A percentile compares a stretch with the other conserved stretches of the same genome.
Evolutionary conservation across 2,113 vertebrate genomes (phyloP).

Genomic region (Struthio camelus): DNA sequence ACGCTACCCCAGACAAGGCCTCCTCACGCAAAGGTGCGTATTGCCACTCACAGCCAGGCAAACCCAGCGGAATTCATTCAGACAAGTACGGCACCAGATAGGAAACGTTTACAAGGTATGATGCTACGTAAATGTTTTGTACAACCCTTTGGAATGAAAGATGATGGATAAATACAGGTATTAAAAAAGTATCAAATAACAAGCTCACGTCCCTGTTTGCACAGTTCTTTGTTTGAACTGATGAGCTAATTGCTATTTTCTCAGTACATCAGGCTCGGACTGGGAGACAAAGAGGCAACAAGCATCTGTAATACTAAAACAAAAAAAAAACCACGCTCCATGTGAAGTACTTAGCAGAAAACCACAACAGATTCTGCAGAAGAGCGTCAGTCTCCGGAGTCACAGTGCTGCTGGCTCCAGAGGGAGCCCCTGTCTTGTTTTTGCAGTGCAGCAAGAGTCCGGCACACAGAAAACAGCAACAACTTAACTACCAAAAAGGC

Average conservation of each 20-base stretch:
- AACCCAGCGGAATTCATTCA: not conserved
- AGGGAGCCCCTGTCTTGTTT: slow-evolving; percentile 61
- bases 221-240: not conserved
- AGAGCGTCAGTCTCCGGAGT: not conserved
- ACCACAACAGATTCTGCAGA: not conserved
- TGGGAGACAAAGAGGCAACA: not conserved
- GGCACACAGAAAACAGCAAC: not conserved
- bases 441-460: slow-evolving; percentile 32
- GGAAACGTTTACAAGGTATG: not conserved
- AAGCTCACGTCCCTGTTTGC: not conserved
- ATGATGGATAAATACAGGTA: not conserved
- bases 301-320: not conserved
- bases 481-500: not conserved
- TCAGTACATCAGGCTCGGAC: not conserved
- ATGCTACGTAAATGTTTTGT: not conserved
- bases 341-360: not conserved
- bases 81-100: not conserved
- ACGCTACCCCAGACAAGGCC: not conserved
- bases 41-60: not conserved
- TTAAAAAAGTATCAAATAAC: not conserved
- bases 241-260: not conserved
- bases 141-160: not conserved
- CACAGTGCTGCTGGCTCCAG: slow-evolving; percentile 46
- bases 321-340: not conserved
- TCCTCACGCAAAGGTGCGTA: not conserved